Evolutionary conservation across 2,888 invertebrate genomes (phyloP).

Genomic region (Oscheius sp.): DNA sequence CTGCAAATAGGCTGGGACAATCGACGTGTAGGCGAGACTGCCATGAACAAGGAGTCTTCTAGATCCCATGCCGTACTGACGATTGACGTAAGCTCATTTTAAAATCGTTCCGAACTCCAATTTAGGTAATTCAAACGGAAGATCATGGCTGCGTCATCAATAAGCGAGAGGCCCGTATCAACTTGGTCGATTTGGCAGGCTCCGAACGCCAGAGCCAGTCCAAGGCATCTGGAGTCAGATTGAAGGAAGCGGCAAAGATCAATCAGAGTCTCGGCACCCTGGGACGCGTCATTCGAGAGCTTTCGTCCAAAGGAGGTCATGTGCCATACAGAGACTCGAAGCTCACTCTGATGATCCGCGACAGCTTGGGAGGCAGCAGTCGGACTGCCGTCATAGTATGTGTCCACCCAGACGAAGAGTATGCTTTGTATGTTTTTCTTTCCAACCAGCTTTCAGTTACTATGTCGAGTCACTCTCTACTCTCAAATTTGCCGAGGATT

Average conservation of each 20-base stretch:
- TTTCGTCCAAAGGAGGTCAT: constrained; percentile 69
- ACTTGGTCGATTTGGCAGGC: constrained; percentile 76
- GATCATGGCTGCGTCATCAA: constrained; percentile 71
- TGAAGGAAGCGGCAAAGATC: constrained; percentile 75
- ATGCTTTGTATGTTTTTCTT: constrained; percentile 43
- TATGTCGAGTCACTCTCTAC: constrained; percentile 75
- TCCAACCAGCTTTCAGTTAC: constrained; percentile 64
- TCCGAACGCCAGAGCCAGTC: constrained; percentile 75
- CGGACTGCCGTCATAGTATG: constrained; percentile 75
- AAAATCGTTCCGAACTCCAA: too few species aligned
- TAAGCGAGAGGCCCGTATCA: constrained; percentile 74
- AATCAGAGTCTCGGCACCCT: constrained; percentile 74
- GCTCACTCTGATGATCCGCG: constrained; percentile 75
- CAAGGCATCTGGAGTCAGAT: constrained; percentile 72
- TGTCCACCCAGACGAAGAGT: constrained; percentile 75
- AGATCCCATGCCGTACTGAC: constrained; percentile 75
- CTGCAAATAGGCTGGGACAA: constrained; percentile 74
- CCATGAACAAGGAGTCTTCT: constrained; percentile 76
- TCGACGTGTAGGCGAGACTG: constrained; percentile 74
- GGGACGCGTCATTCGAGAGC: constrained; percentile 74
- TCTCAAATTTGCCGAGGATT: constrained; percentile 74
- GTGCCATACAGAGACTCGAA: constrained; percentile 75
- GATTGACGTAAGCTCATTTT: constrained; percentile 62
- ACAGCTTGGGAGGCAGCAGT: constrained; percentile 76
- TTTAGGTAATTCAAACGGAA: constrained; percentile 64